Conservation (phyloP, 37 sponge, comb jelly and placozoan species). For the Halichondria panicea region DNA sequence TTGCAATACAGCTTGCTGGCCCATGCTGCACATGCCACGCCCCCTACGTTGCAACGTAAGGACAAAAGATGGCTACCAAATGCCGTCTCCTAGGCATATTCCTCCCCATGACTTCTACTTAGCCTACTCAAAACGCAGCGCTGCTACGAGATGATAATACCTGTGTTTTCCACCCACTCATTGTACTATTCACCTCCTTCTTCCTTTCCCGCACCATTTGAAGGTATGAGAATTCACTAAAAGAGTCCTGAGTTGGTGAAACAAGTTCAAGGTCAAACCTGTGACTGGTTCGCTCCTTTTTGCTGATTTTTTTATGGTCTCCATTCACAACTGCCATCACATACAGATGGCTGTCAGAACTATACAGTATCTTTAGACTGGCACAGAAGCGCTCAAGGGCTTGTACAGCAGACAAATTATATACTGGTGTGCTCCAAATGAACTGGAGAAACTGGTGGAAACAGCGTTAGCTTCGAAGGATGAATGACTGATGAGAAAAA, state of each 20-base stretch:
- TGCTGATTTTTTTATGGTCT: constrained; percentile 30
- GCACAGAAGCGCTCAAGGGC: background rate
- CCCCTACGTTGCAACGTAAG: too few species aligned
- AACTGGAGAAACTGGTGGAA: constrained; percentile 21
- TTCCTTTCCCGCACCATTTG: constrained; percentile 25
- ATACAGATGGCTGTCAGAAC: constrained; percentile 26
- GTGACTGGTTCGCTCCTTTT: constrained; percentile 20
- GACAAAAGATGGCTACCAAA: background rate
- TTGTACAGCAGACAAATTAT: background rate
- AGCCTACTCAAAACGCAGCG: background rate
- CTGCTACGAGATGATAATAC: background rate
- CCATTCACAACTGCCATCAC: constrained; percentile 49
- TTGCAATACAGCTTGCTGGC: too few species aligned
- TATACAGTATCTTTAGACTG: background rate
- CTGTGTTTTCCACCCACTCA: too few species aligned
- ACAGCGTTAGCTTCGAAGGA: constrained; percentile 9
- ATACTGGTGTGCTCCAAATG: constrained; percentile 18
- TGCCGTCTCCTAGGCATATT: background rate
- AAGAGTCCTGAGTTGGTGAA: constrained; percentile 46
- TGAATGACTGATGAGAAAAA: constrained; percentile 35
- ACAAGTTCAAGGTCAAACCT: constrained; percentile 58
- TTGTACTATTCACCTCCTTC: constrained; percentile 9
- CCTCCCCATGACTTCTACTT: background rate
- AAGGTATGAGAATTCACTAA: constrained; percentile 72
- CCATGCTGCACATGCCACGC: too few species aligned